Base-by-base conservation (phyloP, 2,888 invertebrate species). In the Chorisops tibialis region DNA sequence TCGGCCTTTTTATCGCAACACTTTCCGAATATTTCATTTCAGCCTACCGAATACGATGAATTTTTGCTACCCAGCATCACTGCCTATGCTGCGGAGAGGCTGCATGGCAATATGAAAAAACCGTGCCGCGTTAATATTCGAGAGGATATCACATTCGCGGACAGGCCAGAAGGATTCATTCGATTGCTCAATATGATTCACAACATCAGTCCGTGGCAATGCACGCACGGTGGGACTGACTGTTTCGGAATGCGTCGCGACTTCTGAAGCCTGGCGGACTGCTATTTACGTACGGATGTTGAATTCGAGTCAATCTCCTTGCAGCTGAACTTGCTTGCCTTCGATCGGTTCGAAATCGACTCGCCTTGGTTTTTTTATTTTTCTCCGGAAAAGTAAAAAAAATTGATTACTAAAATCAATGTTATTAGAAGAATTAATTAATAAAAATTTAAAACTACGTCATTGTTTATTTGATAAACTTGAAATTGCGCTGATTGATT, bases 121-220 rank as follows among this genome's bases (percentile, higher is more conserved):
- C 91, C 93, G 0, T 70, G 87, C 11, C 73, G 77, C 60, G 79
- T 92, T 59, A 89, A 93, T 72, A 82, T 89, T n/a, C 77, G 83
- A 6, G 79, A 81, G 48, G 82, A 80, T 7, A 64, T 63, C 2
- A n/a, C n/a, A n/a, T 68, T 72, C 0, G 80, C 80, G 80, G 67
- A 70, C 79, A 69, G 74, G 78, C 7, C 79, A 81, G 63, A n/a
- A n/a, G n/a, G n/a, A n/a, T n/a, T n/a, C n/a, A n/a, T 83, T 86
- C 70, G 91, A 95, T 76, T 87, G 89, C 67, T 88, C 45, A 96
- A 96, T 73, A 89, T 96, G 89, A 86, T 94, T 54, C 95, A n/a
- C n/a, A n/a, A 96, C 73, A 90, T 95, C 62, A 84, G 87, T 51
- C 88, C 91, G 0, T 89, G 83, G 79, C 75, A 79, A 37, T 91